These are phyloP conservation scores for Strongylocentrotus purpuratus DNA, from an alignment of 35 echinoderm and acorn worm species.

Conservation along the genomic window DNA sequence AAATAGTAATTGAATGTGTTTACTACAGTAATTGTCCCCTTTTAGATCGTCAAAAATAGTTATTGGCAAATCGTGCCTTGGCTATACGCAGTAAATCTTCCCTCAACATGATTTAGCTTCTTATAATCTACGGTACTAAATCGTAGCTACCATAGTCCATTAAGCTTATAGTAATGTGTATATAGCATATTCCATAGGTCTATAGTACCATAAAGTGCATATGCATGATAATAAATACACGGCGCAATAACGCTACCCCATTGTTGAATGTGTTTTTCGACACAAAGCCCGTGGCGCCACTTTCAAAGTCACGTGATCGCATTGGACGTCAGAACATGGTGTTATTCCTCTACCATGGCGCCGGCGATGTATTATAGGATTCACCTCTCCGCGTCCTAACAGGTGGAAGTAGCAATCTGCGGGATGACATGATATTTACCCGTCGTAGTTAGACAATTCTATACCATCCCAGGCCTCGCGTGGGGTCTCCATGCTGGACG, in stretches of 20 bases:
- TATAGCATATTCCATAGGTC: not conserved
- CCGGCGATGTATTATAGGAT: not conserved
- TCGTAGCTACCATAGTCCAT: not conserved
- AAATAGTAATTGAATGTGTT: not conserved
- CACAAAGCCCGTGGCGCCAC: not conserved
- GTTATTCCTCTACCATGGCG: not conserved
- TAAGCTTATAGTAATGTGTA: not conserved
- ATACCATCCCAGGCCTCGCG: not conserved
- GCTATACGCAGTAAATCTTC: not conserved
- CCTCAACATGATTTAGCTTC: not conserved
- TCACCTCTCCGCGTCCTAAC: not conserved
- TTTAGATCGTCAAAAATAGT: not conserved
- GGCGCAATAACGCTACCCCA: not conserved
- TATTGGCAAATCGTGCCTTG: not conserved
- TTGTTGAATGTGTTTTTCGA: not conserved
- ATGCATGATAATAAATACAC: not conserved
- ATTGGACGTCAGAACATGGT: constrained; percentile 8
- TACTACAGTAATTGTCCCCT: not conserved
- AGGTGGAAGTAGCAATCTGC: not conserved
- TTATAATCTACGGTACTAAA: not conserved
- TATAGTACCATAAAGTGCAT: not conserved
- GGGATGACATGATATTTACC: not conserved
- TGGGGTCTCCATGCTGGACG: not conserved
- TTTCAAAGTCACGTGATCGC: not conserved
- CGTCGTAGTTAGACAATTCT: not conserved